Evolutionary conservation across 2,888 invertebrate genomes (phyloP), one percentile per base, ranked within the genome.

Genomic region (Fissipunctia ypsillon): DNA sequence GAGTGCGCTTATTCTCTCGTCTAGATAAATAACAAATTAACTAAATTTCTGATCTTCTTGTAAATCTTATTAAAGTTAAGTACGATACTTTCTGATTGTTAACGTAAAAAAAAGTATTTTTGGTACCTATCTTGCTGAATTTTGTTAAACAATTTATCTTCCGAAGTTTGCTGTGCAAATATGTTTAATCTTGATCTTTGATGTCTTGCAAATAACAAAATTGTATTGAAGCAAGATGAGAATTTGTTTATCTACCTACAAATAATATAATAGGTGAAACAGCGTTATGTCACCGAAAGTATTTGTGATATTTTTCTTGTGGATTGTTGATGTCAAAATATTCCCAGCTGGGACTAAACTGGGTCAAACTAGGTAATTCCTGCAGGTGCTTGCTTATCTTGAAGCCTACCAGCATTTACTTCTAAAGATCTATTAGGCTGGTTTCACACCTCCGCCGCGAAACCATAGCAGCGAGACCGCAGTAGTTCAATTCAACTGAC

Each of bases 41-140:
- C 65, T 45, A 43, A 6, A 5, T 22, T 31, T 16, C 22, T 31
- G 56, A 41, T 41, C 52, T 28, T n/a, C 25, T n/a, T 25, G 52
- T 25, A 61, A 76, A 68, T 50, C 16, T 54, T n/a, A 56, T 35
- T 25, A 50, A 56, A 75, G 35, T 56, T 50, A 7, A 67, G 48
- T 48, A 31, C n/a, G 28, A 43, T 63, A 63, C 31, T 56, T 54
- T 43, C 9, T 45, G 19, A 48, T 48, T 38, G 3, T 28, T n/a
- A 64, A 54, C 57, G 43, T 64, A 73, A 78, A 61, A 73, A 56
- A 78, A 61, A 73, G 50, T 61, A 50, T 22, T 56, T 71, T 56
- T 3, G 7, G 28, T 54, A 56, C 38, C 41, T 67, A 56, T 43
- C 41, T 67, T 38, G 57, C 67, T 45, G 25, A 71, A 45, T 65